Percentiles rank a stretch among this genome's conserved stretches.
Conservation (phyloP, 2,888 invertebrate genomes). For the Elgonia sp. region DNA sequence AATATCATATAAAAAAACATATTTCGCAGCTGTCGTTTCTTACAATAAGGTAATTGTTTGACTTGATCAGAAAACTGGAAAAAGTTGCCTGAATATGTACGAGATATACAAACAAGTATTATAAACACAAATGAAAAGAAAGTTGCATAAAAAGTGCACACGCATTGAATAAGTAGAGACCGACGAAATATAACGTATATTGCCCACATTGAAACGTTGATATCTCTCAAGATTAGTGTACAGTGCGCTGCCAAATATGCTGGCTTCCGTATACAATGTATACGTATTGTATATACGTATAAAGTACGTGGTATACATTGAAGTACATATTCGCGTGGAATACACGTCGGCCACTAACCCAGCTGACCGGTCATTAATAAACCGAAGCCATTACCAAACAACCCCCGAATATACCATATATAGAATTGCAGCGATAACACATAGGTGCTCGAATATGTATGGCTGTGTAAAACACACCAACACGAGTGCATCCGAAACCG, state of each 20-base stretch:
- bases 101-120: too few relatives aligned
- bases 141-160: not conserved
- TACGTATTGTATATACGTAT: conserved; percentile 45
- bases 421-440: conserved; percentile 70
- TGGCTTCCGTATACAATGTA: conserved; percentile 42
- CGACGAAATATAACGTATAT: conserved; percentile 17
- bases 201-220: conserved; percentile 52
- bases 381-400: conserved; percentile 86
- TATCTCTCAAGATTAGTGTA: conserved; percentile 60
- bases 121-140: too few relatives aligned
- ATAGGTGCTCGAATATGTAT: conserved; percentile 58
- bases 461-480: conserved; percentile 44
- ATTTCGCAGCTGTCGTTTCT: too few relatives aligned
- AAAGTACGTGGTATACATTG: conserved; percentile 55
- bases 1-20: too few relatives aligned
- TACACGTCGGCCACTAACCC: conserved; percentile 83
- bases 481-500: conserved; percentile 82
- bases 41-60: too few relatives aligned
- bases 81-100: too few relatives aligned
- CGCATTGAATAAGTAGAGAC: not conserved
- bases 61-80: too few relatives aligned
- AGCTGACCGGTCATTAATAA: conserved; percentile 87
- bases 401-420: conserved; percentile 80
- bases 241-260: conserved; percentile 55
- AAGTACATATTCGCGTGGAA: conserved; percentile 81